Evolutionary conservation across 2,113 vertebrate genomes (phyloP), one percentile per base, ranked within the genome.

Genomic region (Dromiciops gliroides): DNA sequence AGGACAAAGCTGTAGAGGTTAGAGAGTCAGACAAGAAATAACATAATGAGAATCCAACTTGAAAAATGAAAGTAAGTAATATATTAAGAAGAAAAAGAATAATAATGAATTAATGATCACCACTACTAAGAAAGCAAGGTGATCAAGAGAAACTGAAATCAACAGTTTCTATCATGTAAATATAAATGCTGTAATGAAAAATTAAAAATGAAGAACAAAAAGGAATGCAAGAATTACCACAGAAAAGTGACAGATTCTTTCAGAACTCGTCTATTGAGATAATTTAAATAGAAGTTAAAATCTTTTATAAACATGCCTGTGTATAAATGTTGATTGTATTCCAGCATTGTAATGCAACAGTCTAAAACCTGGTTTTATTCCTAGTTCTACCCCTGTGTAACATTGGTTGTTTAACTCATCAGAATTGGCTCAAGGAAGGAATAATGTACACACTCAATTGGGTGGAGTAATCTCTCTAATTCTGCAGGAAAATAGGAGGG

Each of bases 51-150:
- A 91, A n/a, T 51, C 52, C 19, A 49, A 0, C 22, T 51, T n/a
- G 47, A 37, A 67, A 5, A 60, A 5, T 16, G 10, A n/a, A n/a
- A 44, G 90, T 56, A 24, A 75, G 2, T 83, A 28, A 0, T 48
- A 0, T 0, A 28, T 10, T 10, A 50, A 91, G 26, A 51, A 91
- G 50, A 9, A 8, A 0, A 19, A 89, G 0, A n/a, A 0, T 16
- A 2, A 19, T 11, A 56, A 67, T 89, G 10, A 60, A 19, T 1
- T 2, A 52, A 11, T 26, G 7, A 91, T 25, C 19, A 56, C 12
- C 11, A 90, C 89, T n/a, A 48, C 5, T 48, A 48, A 89, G 47
- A 89, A 37, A 47, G 2, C 0, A 44, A 12, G 8, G 0, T 48
- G 24, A 49, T 90, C 12, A 47, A 28, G 53, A 52, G 47, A 50